These are phyloP conservation scores for Manis crassicaudata DNA, from an alignment of 2,797 vertebrate species.

Conservation along the genomic window DNA sequence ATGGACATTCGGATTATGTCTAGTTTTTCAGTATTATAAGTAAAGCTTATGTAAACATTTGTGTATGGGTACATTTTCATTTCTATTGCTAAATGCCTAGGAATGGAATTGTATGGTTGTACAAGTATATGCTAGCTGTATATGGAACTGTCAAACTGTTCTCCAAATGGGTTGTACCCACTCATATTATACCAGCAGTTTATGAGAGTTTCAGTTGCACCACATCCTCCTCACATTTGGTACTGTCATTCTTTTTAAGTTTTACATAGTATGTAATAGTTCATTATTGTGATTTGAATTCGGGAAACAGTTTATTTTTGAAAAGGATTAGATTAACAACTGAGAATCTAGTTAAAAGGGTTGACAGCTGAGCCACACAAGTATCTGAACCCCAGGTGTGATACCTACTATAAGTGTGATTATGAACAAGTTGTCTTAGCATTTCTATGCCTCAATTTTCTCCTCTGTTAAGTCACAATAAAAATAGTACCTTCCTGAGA, in stretches of 20 bases:
- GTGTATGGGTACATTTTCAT: not conserved
- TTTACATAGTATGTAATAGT: not conserved
- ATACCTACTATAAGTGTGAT: not conserved
- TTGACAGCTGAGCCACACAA: not conserved
- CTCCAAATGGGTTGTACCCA: not conserved
- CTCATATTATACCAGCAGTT: not conserved
- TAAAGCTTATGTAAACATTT: not conserved
- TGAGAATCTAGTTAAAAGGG: not conserved
- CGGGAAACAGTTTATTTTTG: not conserved
- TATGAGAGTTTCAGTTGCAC: not conserved
- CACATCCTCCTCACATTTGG: not conserved
- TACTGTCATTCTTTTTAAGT: not conserved
- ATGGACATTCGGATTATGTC: not conserved
- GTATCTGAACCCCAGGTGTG: not conserved
- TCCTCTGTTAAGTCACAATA: not conserved
- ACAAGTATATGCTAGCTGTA: not conserved
- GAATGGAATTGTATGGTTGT: not conserved
- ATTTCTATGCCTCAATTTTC: not conserved
- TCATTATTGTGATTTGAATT: not conserved
- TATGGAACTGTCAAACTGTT: not conserved
- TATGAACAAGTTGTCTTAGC: not conserved
- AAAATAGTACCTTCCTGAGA: not conserved
- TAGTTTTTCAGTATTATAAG: slow-evolving; percentile 9
- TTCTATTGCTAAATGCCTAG: not conserved
- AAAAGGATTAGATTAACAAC: not conserved